Conservation (phyloP, 2,888 invertebrate genomes). For the Parnassius orleans region DNA sequence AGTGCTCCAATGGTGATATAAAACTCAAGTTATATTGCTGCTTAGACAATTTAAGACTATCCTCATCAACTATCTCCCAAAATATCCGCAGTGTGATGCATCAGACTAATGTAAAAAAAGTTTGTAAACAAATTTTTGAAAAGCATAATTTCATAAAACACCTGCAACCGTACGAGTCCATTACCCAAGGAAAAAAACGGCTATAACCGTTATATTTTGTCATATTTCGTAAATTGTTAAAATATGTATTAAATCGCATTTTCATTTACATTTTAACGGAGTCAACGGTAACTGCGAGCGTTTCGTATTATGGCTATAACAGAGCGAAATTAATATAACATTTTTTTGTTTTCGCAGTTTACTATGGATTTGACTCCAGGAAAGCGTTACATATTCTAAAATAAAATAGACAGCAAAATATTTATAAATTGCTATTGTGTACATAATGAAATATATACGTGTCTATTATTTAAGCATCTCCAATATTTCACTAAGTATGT, state of each 20-base stretch:
- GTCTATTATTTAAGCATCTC: background rate
- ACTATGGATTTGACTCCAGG: conserved; percentile 5
- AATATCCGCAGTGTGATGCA: no score
- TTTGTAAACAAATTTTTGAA: no score
- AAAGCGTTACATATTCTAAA: conserved; percentile 42
- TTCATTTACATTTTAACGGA: conserved; percentile 7
- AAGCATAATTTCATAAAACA: no score
- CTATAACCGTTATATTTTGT: no score
- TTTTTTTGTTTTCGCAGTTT: background rate
- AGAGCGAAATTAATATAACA: background rate
- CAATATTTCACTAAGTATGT: background rate
- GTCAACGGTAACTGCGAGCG: conserved; percentile 5
- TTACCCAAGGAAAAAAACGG: no score
- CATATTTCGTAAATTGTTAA: background rate
- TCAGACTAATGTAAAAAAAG: no score
- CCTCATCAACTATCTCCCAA: no score
- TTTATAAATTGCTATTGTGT: conserved; percentile 25
- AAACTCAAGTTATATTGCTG: no score
- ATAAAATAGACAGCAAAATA: conserved; percentile 22
- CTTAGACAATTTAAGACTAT: no score
- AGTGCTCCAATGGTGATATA: no score
- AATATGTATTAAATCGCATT: background rate
- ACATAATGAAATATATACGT: conserved; percentile 27
- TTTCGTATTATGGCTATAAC: background rate
- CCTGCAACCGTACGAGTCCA: no score